These are phyloP conservation scores for Loriculus beryllinus DNA, from an alignment of 2,797 vertebrate species.

Conservation along the genomic window DNA sequence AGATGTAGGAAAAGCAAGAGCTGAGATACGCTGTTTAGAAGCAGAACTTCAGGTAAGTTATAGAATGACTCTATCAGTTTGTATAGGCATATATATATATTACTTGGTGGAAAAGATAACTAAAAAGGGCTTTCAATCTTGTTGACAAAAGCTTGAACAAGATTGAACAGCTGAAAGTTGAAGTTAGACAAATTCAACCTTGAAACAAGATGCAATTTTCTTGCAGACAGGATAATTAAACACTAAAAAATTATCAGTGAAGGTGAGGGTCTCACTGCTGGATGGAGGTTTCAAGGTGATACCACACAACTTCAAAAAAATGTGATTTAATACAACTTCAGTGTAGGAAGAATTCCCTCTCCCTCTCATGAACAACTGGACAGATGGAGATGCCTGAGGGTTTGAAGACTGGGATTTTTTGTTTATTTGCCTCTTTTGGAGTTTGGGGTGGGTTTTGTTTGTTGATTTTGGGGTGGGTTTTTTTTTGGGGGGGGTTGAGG, in stretches of 20 bases:
- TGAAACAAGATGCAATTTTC: conserved; percentile 38
- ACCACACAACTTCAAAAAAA: not conserved
- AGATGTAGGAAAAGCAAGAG: not conserved
- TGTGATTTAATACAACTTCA: not conserved
- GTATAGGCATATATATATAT: not conserved
- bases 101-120: not conserved
- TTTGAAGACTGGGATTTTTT: not conserved
- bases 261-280: not conserved
- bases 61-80: not conserved
- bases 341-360: not conserved
- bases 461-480: not conserved
- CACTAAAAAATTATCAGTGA: not conserved
- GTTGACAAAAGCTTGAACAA: conserved; percentile 44
- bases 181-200: conserved; percentile 27
- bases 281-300: not conserved
- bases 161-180: conserved; percentile 14
- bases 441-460: not conserved
- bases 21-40: not conserved
- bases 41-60: not conserved
- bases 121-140: conserved; percentile 42
- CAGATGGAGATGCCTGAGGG: not conserved
- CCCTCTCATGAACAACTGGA: not conserved
- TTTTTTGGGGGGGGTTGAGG: not conserved
- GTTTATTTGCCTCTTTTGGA: not conserved
- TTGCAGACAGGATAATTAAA: conserved; percentile 39